These are phyloP conservation scores for Cochlearius cochlearius DNA, from an alignment of 2,113 vertebrate species.

Conservation along the genomic window DNA sequence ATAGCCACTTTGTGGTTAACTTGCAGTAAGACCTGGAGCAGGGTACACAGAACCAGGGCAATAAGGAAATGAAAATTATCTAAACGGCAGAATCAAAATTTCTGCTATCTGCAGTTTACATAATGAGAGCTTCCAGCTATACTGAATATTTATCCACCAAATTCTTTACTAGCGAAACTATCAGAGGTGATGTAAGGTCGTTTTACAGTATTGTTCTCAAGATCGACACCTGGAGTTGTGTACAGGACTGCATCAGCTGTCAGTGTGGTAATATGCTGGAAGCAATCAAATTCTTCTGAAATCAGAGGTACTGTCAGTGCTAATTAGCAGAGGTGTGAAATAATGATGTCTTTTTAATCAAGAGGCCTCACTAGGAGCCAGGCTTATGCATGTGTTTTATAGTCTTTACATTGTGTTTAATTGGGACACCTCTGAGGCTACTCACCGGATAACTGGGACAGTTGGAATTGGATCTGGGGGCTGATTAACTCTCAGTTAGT, in stretches of 20 bases:
- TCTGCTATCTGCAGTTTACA: background rate
- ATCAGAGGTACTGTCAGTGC: background rate
- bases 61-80: background rate
- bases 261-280: background rate
- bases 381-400: background rate
- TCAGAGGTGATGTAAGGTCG: background rate
- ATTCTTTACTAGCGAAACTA: background rate
- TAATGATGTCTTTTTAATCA: constrained; percentile 53
- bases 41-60: background rate
- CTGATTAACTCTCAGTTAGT: constrained; percentile 29
- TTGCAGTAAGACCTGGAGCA: background rate
- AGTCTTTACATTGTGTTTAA: constrained; percentile 21
- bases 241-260: background rate
- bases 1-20: background rate
- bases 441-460: background rate
- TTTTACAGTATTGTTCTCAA: background rate
- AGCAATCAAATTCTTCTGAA: constrained; percentile 18
- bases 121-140: background rate
- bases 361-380: constrained; percentile 31
- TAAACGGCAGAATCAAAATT: background rate
- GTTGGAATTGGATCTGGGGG: background rate
- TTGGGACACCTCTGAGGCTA: constrained; percentile 6
- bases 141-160: background rate
- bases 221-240: background rate
- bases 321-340: constrained; percentile 39